A percentile compares a stretch with the other conserved stretches of the same genome.
Conservation (phyloP, 2,888 invertebrate genomes). For the Lasioglossum morio region DNA sequence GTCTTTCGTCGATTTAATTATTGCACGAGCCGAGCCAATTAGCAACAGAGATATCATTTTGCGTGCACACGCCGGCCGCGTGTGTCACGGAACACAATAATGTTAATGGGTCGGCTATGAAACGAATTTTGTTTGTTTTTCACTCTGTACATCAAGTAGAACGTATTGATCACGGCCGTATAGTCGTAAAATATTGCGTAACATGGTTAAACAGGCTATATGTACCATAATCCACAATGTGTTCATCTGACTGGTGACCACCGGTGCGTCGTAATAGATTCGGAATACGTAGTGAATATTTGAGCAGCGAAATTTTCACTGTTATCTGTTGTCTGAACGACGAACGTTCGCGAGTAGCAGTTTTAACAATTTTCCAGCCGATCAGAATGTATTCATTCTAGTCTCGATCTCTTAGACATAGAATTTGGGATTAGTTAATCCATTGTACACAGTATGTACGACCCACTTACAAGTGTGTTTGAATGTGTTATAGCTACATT, state of each 20-base stretch:
- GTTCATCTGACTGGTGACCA: neutral
- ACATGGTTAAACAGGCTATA: neutral
- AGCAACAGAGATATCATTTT: slow-evolving; percentile 4
- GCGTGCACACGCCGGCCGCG: neutral
- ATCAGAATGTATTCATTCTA: neutral
- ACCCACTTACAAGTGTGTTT: neutral
- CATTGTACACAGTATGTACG: neutral
- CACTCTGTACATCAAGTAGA: neutral
- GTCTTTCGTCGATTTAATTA: neutral
- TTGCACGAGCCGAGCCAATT: neutral
- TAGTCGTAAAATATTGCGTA: slow-evolving; percentile 7
- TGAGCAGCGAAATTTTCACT: neutral
- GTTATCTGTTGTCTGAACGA: neutral
- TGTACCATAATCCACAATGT: neutral
- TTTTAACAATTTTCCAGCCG: neutral
- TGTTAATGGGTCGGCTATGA: neutral
- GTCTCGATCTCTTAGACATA: neutral
- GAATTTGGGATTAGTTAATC: neutral
- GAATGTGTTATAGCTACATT: neutral
- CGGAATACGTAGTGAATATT: neutral
- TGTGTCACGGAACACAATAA: neutral
- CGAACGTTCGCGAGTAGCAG: neutral
- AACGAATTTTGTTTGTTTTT: neutral
- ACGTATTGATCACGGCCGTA: neutral
- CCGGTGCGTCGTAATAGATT: neutral